Evolutionary conservation across 2,113 vertebrate species (phyloP), one percentile per base, ranked within the genome.

Genomic region (Coptodon bakossiorum): DNA sequence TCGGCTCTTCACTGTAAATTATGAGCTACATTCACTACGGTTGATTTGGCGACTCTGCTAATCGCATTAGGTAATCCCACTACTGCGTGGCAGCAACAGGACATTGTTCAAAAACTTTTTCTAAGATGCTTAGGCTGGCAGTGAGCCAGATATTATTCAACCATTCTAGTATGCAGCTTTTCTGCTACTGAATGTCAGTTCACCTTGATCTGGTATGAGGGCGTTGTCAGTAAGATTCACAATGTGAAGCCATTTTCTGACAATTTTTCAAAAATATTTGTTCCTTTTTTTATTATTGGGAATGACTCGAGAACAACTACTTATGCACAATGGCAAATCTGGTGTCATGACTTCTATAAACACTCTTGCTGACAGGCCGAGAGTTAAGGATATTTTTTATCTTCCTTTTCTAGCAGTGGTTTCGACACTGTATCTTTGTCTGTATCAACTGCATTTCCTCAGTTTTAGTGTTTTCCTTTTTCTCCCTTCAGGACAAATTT

Each of bases 41-140:
- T 86, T 91, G 88, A 89, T 93, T 94, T 88, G 83, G 61, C 82
- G 7, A 71, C 82, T 45, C 89, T 66, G 71, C 61, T 95, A 96
- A 96, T 96, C 91, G 87, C 84, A 93, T 96, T 95, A 94, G 92
- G 90, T 94, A 94, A 94, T 96, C 95, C 95, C 84, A 68, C 80
- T 6, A 53, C 88, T 92, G 89, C 85, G 89, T 85, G 85, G 84
- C 50, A 73, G 86, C 85, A 56, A 87, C 80, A 83, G 66, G 84
- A 83, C 93, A 92, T 91, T 95, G 93, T 95, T 89, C 86, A 54
- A 78, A 73, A 93, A 92, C 66, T 88, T 94, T 91, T 85, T 59
- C 66, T 85, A 52, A 91, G 84, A 89, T 50, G 68, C 88, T 94
- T 83, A 86, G 76, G 53, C 82, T 92, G 93, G 95, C 87, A 24